Percentiles rank a stretch among this genome's conserved stretches.
Conservation (phyloP, 2,113 vertebrate species). For the Clinocottus analis region DNA sequence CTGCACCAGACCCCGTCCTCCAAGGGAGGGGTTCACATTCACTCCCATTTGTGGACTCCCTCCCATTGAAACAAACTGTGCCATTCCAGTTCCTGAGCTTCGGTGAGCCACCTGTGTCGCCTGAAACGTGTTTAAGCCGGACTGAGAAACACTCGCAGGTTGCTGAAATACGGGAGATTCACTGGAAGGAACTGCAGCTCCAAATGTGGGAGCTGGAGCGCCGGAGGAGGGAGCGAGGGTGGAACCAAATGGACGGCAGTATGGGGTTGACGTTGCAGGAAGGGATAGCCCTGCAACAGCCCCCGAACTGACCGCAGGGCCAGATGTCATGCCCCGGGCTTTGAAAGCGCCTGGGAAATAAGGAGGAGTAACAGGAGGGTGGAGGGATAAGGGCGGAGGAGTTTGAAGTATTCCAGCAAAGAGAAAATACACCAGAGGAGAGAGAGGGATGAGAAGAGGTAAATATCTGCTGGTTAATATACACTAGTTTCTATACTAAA, state of each 20-base stretch:
- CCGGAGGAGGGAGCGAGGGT: conserved; percentile 7
- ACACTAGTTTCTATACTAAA: conserved; percentile 42
- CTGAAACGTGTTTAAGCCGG: conserved; percentile 31
- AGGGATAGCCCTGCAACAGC: conserved; percentile 28
- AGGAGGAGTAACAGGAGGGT: conserved; percentile 36
- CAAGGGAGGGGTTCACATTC: conserved; percentile 32
- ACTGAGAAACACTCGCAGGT: conserved; percentile 26
- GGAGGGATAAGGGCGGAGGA: conserved; percentile 17
- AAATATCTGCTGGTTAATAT: conserved; percentile 51
- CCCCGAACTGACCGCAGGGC: conserved; percentile 3
- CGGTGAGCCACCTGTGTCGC: conserved; percentile 13
- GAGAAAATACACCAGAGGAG: conserved; percentile 55
- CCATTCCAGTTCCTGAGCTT: conserved; percentile 34
- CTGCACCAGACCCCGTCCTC: conserved; percentile 56
- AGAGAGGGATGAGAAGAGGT: conserved; percentile 53
- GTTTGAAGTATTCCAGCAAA: conserved; percentile 63
- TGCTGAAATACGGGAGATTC: conserved; percentile 38
- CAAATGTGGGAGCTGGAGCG: conserved; percentile 55
- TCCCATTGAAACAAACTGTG: conserved; percentile 44
- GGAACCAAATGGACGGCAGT: conserved; percentile 34
- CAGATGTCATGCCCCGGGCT: conserved; percentile 16
- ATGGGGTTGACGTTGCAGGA: conserved; percentile 8
- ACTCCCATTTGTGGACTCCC: conserved; percentile 32
- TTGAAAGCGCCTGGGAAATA: conserved; percentile 70
- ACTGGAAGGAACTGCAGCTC: conserved; percentile 62